Conservation (phyloP, 2,797 vertebrate species). For the Chelon auratus region DNA sequence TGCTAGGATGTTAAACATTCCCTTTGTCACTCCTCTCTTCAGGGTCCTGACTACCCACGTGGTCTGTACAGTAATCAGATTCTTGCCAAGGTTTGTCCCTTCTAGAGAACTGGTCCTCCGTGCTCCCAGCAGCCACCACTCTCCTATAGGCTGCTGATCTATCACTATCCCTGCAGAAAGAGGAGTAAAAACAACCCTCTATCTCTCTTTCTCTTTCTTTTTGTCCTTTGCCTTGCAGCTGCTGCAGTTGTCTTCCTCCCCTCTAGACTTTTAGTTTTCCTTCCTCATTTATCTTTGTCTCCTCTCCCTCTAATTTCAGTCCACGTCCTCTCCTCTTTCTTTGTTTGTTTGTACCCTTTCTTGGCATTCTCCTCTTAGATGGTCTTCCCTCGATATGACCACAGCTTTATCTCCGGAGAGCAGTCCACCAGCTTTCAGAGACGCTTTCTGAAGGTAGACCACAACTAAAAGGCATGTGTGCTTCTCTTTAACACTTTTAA, state of each 20-base stretch:
- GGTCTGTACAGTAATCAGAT: slow-evolving; percentile 89
- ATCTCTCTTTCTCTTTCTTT: slow-evolving; percentile 27
- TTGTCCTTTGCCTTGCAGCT: slow-evolving; percentile 30
- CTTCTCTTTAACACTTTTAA: slow-evolving; percentile 50
- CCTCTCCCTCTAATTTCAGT: slow-evolving; percentile 5
- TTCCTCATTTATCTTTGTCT: slow-evolving; percentile 19
- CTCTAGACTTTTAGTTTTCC: slow-evolving; percentile 23
- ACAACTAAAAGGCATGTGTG: slow-evolving; percentile 63
- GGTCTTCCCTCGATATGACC: slow-evolving; percentile 89
- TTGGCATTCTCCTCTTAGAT: slow-evolving; percentile 80
- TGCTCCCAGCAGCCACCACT: slow-evolving; percentile 44
- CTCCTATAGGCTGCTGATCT: slow-evolving; percentile 52
- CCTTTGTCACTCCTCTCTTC: slow-evolving; percentile 61
- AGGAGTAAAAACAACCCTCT: slow-evolving; percentile 4
- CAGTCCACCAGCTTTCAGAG: slow-evolving; percentile 86
- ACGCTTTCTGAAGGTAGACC: slow-evolving; percentile 91
- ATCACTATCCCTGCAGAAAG: slow-evolving; percentile 38
- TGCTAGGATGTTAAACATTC: slow-evolving; percentile 20
- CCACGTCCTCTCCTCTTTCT: slow-evolving; percentile 29
- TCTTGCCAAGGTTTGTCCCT: slow-evolving; percentile 86
- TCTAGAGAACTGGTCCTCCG: slow-evolving; percentile 10
- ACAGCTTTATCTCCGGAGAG: slow-evolving; percentile 90
- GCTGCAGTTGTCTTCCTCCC: slow-evolving; percentile 20
- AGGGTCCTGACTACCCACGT: slow-evolving; percentile 80
- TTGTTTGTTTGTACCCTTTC: slow-evolving; percentile 17